Conservation (phyloP, 2,797 vertebrate species). For the Vipera ursinii region DNA sequence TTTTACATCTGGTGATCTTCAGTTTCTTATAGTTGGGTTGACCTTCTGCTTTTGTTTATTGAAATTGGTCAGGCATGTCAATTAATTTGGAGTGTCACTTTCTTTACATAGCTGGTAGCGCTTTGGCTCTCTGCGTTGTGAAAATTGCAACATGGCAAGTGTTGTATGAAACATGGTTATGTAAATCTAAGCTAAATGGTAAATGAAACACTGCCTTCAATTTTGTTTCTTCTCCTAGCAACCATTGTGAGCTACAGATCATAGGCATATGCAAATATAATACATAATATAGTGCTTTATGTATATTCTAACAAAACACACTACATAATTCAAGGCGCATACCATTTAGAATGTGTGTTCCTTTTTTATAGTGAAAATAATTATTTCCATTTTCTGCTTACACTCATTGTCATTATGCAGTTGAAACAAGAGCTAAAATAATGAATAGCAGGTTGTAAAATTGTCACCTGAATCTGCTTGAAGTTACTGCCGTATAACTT, state of each 20-base stretch:
- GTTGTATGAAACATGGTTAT: neutral
- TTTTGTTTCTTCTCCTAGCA: constrained; percentile 11
- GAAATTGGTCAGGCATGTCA: neutral
- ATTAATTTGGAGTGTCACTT: neutral
- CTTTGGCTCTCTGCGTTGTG: neutral
- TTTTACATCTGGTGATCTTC: neutral
- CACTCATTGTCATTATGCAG: neutral
- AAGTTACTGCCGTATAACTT: neutral
- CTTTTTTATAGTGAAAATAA: neutral
- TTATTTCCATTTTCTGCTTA: neutral
- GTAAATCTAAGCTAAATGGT: neutral
- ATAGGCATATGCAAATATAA: neutral
- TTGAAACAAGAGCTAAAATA: neutral
- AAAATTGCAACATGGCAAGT: neutral
- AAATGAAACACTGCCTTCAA: neutral
- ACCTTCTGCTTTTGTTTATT: neutral
- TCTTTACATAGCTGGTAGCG: neutral
- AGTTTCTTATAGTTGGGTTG: neutral
- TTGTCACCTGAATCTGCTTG: neutral
- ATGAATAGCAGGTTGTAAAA: neutral
- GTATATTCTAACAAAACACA: neutral
- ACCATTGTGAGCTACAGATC: neutral
- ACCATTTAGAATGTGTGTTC: neutral
- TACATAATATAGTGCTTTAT: neutral
- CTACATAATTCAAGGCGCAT: neutral